A percentile compares a stretch with the other conserved stretches of the same genome.
Conservation (phyloP, 2,113 vertebrate species). For the Motacilla alba region DNA sequence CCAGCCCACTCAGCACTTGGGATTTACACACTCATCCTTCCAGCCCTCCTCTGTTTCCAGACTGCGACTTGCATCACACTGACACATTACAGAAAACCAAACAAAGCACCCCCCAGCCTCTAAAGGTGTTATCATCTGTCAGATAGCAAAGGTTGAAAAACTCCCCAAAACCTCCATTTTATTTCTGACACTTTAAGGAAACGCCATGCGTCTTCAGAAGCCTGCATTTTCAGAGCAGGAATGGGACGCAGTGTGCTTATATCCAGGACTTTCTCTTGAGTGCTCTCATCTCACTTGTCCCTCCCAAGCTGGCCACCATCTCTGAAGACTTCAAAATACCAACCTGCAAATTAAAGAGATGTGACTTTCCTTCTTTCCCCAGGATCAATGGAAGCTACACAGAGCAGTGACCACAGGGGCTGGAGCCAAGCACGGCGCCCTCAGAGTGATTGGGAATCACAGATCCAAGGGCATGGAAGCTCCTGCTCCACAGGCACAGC, state of each 20-base stretch:
- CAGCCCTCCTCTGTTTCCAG: neutral
- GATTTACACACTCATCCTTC: neutral
- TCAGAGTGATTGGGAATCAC: neutral
- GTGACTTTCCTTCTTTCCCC: neutral
- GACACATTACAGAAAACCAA: neutral
- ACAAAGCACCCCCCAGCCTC: neutral
- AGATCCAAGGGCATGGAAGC: neutral
- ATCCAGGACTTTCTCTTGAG: neutral
- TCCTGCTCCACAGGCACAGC: neutral
- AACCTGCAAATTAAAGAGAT: neutral
- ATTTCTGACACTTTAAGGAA: neutral
- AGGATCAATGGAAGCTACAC: neutral
- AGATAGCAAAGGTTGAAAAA: neutral
- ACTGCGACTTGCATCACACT: neutral
- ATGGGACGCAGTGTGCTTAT: rapidly evolving
- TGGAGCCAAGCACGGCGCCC: neutral
- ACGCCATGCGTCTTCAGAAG: neutral
- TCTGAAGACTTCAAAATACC: neutral
- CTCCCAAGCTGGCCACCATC: neutral
- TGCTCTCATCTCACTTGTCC: neutral
- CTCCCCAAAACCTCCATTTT: neutral
- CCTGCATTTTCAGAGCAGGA: rapidly evolving
- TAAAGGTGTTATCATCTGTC: neutral
- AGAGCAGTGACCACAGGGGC: neutral
- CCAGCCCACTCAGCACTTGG: neutral